A percentile compares a stretch with the other conserved stretches of the same genome.
These are phyloP conservation scores for Paramormyrops kingsleyae DNA, from an alignment of 2,113 vertebrate genomes.

Conservation along the genomic window DNA sequence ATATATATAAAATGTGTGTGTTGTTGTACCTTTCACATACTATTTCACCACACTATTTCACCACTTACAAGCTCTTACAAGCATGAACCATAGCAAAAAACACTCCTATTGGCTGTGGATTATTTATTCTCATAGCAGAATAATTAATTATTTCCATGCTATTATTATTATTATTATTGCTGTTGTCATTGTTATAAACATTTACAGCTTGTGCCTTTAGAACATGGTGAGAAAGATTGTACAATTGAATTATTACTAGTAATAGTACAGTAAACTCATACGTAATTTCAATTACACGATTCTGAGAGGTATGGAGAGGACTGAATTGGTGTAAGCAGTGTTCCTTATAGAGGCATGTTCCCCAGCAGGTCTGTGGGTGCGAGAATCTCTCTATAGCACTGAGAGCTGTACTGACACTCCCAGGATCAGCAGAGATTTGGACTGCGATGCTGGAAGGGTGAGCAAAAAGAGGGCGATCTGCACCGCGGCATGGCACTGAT, in stretches of 20 bases:
- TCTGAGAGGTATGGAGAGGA: neutral
- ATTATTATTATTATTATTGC: neutral
- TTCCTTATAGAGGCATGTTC: neutral
- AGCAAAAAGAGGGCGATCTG: neutral
- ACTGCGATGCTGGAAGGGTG: neutral
- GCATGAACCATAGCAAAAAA: neutral
- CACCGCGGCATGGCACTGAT: constrained; percentile 68
- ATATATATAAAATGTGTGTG: too few species aligned
- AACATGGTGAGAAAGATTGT: neutral
- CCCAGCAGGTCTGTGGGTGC: neutral
- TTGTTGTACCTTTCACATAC: neutral
- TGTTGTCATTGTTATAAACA: neutral
- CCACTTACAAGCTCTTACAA: neutral
- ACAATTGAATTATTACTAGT: neutral
- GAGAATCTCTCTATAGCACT: neutral
- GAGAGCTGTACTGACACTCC: neutral
- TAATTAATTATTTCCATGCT: neutral
- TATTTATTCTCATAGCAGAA: neutral
- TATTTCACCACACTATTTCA: neutral
- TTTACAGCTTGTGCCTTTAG: neutral
- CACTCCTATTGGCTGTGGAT: neutral
- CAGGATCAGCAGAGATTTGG: neutral
- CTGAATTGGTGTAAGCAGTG: neutral
- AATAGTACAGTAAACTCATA: neutral
- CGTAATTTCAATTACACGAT: neutral